These are phyloP conservation scores for Ciconia boyciana DNA, from an alignment of 2,113 vertebrate genomes.

Conservation along the genomic window DNA sequence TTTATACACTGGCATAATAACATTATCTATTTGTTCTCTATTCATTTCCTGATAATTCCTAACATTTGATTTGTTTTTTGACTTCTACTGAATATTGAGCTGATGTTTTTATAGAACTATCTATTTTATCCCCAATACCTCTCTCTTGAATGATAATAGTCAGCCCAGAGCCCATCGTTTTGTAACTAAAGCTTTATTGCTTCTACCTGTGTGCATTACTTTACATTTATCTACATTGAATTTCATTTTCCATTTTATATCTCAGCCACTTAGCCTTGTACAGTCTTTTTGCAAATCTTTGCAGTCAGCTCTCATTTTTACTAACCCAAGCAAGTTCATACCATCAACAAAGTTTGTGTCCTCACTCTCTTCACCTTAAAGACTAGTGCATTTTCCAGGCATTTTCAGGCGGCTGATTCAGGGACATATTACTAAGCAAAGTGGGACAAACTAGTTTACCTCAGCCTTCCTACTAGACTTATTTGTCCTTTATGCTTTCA, in stretches of 20 bases:
- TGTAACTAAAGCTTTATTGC: slow-evolving; percentile 26
- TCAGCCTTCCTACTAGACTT: neutral
- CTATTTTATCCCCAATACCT: neutral
- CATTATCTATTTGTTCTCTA: neutral
- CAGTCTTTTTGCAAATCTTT: neutral
- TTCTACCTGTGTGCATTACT: slow-evolving; percentile 8
- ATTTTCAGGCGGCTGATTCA: neutral
- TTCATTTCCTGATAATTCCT: neutral
- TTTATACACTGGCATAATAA: neutral
- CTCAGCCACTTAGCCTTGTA: neutral
- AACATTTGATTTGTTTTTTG: slow-evolving; percentile 16
- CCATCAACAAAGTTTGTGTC: neutral
- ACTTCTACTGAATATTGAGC: neutral
- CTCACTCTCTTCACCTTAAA: neutral
- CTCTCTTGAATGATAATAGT: neutral
- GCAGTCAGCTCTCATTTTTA: neutral
- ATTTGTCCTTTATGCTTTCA: neutral
- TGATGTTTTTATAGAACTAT: neutral
- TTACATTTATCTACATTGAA: neutral
- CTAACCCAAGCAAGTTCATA: neutral
- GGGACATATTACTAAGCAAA: neutral
- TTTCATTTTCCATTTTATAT: slow-evolving; percentile 35
- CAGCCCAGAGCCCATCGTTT: neutral
- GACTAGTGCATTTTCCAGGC: neutral
- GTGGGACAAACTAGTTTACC: neutral